Evolutionary conservation across 2,113 vertebrate species (phyloP), one percentile per base, ranked within the genome.

Genomic region (Paralichthys olivaceus): DNA sequence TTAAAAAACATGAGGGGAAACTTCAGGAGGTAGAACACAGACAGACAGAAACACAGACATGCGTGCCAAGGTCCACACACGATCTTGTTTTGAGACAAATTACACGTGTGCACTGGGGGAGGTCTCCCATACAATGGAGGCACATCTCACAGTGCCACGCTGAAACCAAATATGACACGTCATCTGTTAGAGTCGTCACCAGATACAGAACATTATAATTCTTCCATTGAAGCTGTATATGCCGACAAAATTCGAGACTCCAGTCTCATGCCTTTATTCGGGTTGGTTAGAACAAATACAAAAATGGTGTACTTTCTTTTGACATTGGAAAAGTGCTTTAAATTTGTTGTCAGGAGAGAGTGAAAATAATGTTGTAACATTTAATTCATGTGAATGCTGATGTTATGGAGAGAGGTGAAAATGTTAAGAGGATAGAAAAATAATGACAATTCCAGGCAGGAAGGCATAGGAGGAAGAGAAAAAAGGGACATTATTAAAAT

Each of bases 111-210:
- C 72, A 66, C 63, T 29, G 32, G 47, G 73, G 75, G 65, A 81
- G 73, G 75, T 65, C 69, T 29, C 40, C 58, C 4, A 29, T 15
- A 34, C 51, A 76, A 37, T 7, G 75, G 74, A 15, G 73, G 57
- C 32, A 47, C 23, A 80, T 87, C 69, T 83, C 53, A 68, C 55
- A 19, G 28, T 29, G 56, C 60, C 43, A 72, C 61, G 34, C 40
- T n/a, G 56, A 87, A 73, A 88, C 45, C 43, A 75, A 86, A 81
- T 69, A 79, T 71, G 79, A 80, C 87, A 82, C 72, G 63, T 83
- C 66, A 76, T 80, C 67, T 82, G 74, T 69, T 84, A 65, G 17
- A 69, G 75, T 67, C 58, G 64, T 76, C 45, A 74, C 25, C n/a
- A 32, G 59, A 66, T 22, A 70, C 69, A 71, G 26, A 51, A 64